Evolutionary conservation across 2,888 invertebrate species (phyloP).

Genomic region (Caenorhabditis macrosperma): DNA sequence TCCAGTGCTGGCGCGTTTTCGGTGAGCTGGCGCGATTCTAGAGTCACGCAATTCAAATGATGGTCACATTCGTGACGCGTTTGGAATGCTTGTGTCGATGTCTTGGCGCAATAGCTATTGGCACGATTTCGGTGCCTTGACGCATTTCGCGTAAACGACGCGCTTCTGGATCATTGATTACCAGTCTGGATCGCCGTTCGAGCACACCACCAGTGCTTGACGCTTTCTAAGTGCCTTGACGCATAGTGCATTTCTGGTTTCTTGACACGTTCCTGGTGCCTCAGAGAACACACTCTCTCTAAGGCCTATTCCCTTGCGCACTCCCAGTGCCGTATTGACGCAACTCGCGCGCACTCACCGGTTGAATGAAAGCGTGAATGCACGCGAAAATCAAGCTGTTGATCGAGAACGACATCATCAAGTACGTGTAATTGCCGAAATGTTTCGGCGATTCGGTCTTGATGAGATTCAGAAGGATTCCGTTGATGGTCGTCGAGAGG

Average conservation of each 20-base stretch:
- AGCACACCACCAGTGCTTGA: too few species aligned
- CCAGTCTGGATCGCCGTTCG: too few species aligned
- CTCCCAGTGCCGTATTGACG: neutral
- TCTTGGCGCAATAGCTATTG: too few species aligned
- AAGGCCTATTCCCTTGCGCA: neutral
- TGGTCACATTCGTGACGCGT: too few species aligned
- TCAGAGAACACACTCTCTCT: neutral
- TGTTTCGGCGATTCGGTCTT: constrained; percentile 41
- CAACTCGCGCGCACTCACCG: constrained; percentile 31
- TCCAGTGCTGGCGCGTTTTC: too few species aligned
- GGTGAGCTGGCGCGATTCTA: too few species aligned
- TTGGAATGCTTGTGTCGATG: too few species aligned
- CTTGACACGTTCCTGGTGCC: neutral
- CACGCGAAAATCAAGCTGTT: constrained; percentile 50
- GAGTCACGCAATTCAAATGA: too few species aligned
- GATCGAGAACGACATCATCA: constrained; percentile 48
- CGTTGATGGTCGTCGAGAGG: constrained; percentile 32
- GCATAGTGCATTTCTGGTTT: neutral
- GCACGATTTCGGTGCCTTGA: too few species aligned
- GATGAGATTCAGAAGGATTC: constrained; percentile 40
- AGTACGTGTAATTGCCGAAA: constrained; percentile 47
- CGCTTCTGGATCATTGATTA: too few species aligned
- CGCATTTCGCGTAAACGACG: too few species aligned
- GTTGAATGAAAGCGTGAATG: constrained; percentile 49
- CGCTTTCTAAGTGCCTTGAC: too few species aligned